Evolutionary conservation across 1,140 invertebrate species (phyloP).

Genomic region (Nixonia krombeini): DNA sequence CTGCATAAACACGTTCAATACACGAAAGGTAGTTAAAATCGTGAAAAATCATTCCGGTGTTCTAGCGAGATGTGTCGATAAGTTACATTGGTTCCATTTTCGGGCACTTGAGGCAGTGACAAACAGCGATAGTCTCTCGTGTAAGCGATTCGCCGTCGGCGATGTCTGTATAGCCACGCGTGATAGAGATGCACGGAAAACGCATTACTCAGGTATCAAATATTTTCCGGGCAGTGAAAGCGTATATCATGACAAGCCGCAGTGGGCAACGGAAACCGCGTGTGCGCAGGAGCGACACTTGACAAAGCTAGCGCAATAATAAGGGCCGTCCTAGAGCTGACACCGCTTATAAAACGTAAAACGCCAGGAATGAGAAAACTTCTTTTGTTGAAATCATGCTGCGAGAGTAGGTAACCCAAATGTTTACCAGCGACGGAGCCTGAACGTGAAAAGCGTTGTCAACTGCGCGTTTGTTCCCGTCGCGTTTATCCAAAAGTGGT

Average conservation of each 20-base stretch:
- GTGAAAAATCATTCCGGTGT: no score
- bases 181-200: conserved; percentile 12
- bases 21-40: no score
- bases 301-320: conserved; percentile 14
- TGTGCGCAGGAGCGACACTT: conserved; percentile 9
- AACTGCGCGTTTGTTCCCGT: no score
- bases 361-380: background rate
- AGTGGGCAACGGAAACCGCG: no score
- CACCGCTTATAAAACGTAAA: background rate
- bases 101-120: background rate
- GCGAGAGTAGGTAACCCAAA: no score
- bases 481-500: no score
- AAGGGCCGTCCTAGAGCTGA: conserved; percentile 4
- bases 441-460: no score
- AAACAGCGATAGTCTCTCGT: conserved; percentile 17
- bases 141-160: background rate
- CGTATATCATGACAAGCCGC: background rate
- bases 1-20: no score
- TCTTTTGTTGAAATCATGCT: no score
- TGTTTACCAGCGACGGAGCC: no score
- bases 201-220: conserved; percentile 25
- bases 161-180: conserved; percentile 8
- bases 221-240: conserved; percentile 10
- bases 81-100: conserved; percentile 1
- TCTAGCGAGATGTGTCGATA: no score